phyloP scores from a whole-genome alignment of 1,140 invertebrate species.

The Solenopsis fugax region DNA sequence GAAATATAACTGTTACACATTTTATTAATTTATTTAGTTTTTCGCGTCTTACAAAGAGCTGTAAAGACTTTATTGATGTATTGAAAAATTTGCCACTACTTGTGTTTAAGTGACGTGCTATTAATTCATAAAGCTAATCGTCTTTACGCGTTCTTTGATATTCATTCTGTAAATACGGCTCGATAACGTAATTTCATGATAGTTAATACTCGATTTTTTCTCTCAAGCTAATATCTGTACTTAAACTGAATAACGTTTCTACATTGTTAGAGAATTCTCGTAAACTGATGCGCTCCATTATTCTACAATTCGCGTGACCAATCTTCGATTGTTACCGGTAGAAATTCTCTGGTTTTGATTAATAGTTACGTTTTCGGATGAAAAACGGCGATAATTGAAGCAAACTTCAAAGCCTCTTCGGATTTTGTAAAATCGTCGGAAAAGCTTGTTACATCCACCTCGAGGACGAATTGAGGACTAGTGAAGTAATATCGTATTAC shows the following conservation, averaged over 20 bases:
- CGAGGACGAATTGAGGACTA: conserved; percentile 38
- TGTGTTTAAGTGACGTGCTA: conserved; percentile 31
- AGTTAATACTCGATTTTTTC: background rate
- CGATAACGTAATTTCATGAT: conserved; percentile 35
- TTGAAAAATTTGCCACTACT: background rate
- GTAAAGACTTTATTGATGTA: background rate
- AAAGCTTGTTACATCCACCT: conserved; percentile 48
- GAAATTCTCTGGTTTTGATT: conserved; percentile 4
- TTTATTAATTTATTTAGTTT: conserved; percentile 23
- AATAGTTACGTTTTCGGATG: conserved; percentile 8
- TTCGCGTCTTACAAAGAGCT: background rate
- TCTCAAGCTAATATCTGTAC: conserved; percentile 23
- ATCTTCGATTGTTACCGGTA: background rate
- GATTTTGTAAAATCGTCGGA: conserved; percentile 33
- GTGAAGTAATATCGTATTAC: conserved; percentile 61
- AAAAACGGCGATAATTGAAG: conserved; percentile 22
- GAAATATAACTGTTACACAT: background rate
- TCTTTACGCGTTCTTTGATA: conserved; percentile 46
- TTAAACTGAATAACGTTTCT: background rate
- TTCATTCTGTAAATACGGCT: conserved; percentile 1
- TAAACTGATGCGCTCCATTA: background rate
- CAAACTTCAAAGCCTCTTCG: conserved; percentile 7
- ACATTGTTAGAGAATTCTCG: background rate
- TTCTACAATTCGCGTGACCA: background rate
- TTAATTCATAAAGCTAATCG: conserved; percentile 31